Conservation (phyloP, 2,888 invertebrate species). For the Caenorhabditis sp. region DNA sequence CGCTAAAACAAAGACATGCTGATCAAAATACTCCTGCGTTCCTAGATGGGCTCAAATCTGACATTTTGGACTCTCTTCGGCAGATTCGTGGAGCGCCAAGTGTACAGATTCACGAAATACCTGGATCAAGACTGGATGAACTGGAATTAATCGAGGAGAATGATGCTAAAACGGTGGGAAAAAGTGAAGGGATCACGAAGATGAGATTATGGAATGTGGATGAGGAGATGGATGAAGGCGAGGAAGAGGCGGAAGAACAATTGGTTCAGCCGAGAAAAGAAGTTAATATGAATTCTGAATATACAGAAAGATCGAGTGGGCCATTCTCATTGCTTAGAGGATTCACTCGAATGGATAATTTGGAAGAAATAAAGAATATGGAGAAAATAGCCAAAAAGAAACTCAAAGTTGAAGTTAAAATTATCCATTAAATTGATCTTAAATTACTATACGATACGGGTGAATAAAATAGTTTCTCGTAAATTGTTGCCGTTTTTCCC, state of each 20-base stretch:
- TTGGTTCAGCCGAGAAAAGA: conserved; percentile 18
- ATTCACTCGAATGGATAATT: neutral
- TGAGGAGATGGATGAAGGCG: neutral
- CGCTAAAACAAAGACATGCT: neutral
- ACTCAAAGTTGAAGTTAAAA: conserved; percentile 2
- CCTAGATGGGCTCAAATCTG: conserved; percentile 7
- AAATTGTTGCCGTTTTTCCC: too few species aligned
- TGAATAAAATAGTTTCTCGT: too few species aligned
- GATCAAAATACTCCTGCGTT: conserved; percentile 16
- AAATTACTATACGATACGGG: too few species aligned
- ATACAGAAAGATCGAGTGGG: too few species aligned
- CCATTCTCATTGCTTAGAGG: too few species aligned
- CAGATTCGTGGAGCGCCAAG: conserved; percentile 77
- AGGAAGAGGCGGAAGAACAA: neutral
- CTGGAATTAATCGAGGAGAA: conserved; percentile 26
- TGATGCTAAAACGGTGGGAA: neutral
- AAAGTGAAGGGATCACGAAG: neutral
- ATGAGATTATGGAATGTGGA: neutral
- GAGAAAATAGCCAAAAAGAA: neutral
- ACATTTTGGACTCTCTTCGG: conserved; percentile 21
- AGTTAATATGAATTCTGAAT: conserved; percentile 5
- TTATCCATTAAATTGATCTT: too few species aligned
- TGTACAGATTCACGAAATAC: conserved; percentile 86
- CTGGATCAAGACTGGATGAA: conserved; percentile 27
- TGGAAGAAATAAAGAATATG: neutral